These are phyloP conservation scores for Callyntrura guangdongensis DNA, from an alignment of 2,888 invertebrate genomes.

Conservation along the genomic window DNA sequence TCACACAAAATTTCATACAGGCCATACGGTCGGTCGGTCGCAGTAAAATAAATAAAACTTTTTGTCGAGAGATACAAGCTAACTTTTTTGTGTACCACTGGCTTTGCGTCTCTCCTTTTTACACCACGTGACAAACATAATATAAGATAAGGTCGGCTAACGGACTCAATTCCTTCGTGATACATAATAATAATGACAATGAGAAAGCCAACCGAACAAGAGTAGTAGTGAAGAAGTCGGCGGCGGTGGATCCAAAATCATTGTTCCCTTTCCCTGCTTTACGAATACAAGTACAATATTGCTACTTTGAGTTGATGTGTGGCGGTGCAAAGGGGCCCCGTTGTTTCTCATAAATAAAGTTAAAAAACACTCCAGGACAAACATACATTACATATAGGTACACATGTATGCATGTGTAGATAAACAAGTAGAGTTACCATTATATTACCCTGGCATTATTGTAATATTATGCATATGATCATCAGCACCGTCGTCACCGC, in stretches of 20 bases:
- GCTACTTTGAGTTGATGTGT: conserved; percentile 35
- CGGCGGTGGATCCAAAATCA: conserved; percentile 23
- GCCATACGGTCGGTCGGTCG: not conserved
- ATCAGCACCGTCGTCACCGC: conserved; percentile 7
- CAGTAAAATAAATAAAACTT: conserved; percentile 49
- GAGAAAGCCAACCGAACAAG: conserved; percentile 7
- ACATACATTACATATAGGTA: not conserved
- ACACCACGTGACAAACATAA: conserved; percentile 23
- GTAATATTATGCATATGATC: not conserved
- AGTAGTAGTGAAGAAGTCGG: conserved; percentile 5
- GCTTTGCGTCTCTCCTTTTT: not conserved
- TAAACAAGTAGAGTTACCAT: not conserved
- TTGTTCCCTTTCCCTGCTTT: not conserved
- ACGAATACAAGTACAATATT: conserved; percentile 50
- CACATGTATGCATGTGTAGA: not conserved
- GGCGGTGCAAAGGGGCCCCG: conserved; percentile 79
- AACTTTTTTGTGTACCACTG: too few species aligned
- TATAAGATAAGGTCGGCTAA: conserved; percentile 28
- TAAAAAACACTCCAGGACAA: conserved; percentile 84
- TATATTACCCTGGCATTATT: not conserved
- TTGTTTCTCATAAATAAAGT: conserved; percentile 84
- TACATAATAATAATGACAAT: conserved; percentile 33
- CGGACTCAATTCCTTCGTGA: conserved; percentile 55
- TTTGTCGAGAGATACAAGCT: not conserved
- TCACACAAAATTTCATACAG: conserved; percentile 50